A percentile compares a stretch with the other conserved stretches of the same genome.
Evolutionary conservation across 2,888 invertebrate species (phyloP).

Genomic region (Noctua pronuba): DNA sequence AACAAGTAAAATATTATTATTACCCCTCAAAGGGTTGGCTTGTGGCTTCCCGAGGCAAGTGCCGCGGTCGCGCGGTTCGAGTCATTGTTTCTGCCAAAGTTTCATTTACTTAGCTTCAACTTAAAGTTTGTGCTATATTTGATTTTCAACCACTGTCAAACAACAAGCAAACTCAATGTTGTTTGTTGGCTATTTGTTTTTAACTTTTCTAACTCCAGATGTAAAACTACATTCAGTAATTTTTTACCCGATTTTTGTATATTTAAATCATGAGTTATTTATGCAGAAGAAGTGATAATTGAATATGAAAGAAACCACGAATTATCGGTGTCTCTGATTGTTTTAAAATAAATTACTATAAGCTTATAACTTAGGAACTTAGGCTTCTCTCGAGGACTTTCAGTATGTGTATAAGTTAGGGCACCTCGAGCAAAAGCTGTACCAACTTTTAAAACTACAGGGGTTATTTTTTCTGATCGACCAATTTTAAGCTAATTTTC

Average conservation of each 20-base stretch:
- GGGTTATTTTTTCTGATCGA: too few species aligned
- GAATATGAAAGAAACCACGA: too few species aligned
- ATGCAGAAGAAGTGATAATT: background rate
- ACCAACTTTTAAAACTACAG: too few species aligned
- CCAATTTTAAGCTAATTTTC: too few species aligned
- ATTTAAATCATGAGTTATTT: too few species aligned
- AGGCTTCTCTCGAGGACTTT: too few species aligned
- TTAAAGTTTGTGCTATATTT: conserved; percentile 41
- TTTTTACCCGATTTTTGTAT: too few species aligned
- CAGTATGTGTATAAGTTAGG: too few species aligned
- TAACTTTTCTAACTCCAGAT: background rate
- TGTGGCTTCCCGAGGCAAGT: conserved; percentile 35
- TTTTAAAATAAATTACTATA: background rate
- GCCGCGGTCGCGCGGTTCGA: conserved; percentile 30
- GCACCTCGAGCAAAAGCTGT: too few species aligned
- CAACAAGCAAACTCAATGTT: conserved; percentile 5
- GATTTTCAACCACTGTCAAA: conserved; percentile 19
- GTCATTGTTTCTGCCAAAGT: conserved; percentile 39
- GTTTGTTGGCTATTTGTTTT: conserved; percentile 10
- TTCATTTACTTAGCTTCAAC: conserved; percentile 48
- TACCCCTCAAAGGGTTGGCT: conserved; percentile 21
- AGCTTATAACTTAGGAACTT: too few species aligned
- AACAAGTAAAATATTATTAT: conserved; percentile 28
- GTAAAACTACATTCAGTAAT: background rate
- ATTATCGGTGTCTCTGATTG: background rate